Base-by-base conservation (phyloP, 2,888 invertebrate species). In the Mesorhabditis belari region DNA sequence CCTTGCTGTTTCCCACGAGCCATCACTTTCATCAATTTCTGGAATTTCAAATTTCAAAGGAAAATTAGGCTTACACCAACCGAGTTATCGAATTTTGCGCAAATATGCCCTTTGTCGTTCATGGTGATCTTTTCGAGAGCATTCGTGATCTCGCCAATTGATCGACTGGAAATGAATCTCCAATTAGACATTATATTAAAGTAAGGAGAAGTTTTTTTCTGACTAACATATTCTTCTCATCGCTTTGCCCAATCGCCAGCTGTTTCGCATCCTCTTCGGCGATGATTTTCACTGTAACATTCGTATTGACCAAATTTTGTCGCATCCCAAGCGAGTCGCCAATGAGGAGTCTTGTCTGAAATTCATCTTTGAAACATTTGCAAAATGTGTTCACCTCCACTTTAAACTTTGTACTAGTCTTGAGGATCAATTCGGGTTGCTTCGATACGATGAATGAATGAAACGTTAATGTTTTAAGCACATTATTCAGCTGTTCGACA, bases 381-480 rank as follows among this genome's bases (percentile, higher is more conserved):
- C 9, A 6, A 21, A 17, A 19, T 51, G 6, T 9, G 12, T 51
- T 53, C 12, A 71, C 73, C 65, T 82, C 82, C 5, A 84, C 82
- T 19, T 82, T 79, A 72, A 85, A 85, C 54, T 83, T 77, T 9
- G 84, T 81, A 59, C 85, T 83, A 53, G 83, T 85, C 76, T 85
- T 85, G 59, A 85, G 71, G 3, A 85, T 84, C 52, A 84, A 84
- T 4, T 84, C 83, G 0, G 85, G 85, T 67, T 85, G 85, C 6
- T 80, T 80, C 57, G 82, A 82, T 4, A 85, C 84, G 53, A 85
- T 82, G 73, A 85, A 85, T n/a, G 83, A 72, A 57, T 80, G 80
- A 0, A 79, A 77, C 27, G 80, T 78, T 29, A 80, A 68, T 73
- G 80, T 75, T 58, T 77, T 79, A 35, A 79, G 63, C 53, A 79